Conservation (phyloP, 2,888 invertebrate genomes). For the Enchytraeus crypticus region DNA sequence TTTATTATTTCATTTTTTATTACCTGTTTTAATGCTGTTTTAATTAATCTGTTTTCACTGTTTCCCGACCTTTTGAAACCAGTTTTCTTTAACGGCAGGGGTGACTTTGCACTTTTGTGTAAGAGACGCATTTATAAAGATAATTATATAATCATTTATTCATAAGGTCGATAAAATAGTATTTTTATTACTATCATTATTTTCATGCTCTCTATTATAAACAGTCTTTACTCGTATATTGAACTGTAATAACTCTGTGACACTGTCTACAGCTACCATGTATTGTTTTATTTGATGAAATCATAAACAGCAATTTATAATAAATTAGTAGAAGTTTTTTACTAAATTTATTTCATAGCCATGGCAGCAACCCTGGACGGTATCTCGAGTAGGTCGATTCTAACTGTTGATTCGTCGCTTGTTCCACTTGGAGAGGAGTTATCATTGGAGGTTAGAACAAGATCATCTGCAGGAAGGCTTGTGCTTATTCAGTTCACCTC, state of each 20-base stretch:
- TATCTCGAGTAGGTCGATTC: constrained; percentile 26
- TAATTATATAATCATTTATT: too few relatives aligned
- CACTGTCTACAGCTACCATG: too few relatives aligned
- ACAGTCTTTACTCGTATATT: background rate
- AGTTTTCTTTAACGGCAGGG: too few relatives aligned
- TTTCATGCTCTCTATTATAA: too few relatives aligned
- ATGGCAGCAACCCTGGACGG: constrained; percentile 35
- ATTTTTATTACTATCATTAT: too few relatives aligned
- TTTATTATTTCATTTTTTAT: too few relatives aligned
- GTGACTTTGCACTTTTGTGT: too few relatives aligned
- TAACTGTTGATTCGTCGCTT: constrained; percentile 29
- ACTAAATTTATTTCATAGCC: constrained; percentile 21
- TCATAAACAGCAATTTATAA: background rate
- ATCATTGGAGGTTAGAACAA: constrained; percentile 34
- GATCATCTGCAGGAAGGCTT: constrained; percentile 31
- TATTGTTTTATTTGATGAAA: background rate
- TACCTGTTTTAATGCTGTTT: too few relatives aligned
- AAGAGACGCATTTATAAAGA: too few relatives aligned
- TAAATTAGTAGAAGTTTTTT: background rate
- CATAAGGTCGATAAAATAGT: too few relatives aligned
- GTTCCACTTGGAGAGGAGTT: constrained; percentile 36
- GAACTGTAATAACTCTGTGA: background rate
- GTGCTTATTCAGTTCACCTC: constrained; percentile 32
- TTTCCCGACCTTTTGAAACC: too few relatives aligned
- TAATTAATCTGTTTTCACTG: too few relatives aligned